These are phyloP conservation scores for Escarpia spicata DNA, from an alignment of 2,888 invertebrate genomes.

Conservation along the genomic window DNA sequence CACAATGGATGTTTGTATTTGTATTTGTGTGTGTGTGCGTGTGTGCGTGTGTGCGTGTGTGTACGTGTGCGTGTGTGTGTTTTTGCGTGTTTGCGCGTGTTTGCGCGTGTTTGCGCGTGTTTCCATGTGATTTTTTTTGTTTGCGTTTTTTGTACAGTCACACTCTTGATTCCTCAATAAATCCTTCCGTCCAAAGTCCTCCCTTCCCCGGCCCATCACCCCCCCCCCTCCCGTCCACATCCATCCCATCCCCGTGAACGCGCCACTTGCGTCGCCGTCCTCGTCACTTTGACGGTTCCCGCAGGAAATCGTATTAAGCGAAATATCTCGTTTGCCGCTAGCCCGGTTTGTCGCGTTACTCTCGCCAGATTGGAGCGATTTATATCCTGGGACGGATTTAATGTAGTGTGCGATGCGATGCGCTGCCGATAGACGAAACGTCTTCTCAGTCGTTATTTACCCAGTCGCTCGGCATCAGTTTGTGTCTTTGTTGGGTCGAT, in stretches of 20 bases:
- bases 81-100: neutral
- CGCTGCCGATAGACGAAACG: neutral
- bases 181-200: neutral
- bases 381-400: slow-evolving; percentile 10
- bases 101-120: too few species aligned
- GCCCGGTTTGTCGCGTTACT: slow-evolving; percentile 16
- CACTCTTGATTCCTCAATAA: neutral
- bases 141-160: neutral
- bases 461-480: neutral
- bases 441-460: neutral
- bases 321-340: slow-evolving; percentile 12
- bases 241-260: neutral
- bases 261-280: neutral
- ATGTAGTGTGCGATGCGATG: neutral
- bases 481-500: neutral
- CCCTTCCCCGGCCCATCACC: too few species aligned
- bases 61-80: neutral
- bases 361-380: neutral
- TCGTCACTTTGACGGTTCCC: neutral
- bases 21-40: neutral
- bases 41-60: neutral
- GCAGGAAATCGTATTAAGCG: slow-evolving; percentile 16
- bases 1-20: neutral
- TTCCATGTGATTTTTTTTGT: neutral
- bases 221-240: too few species aligned